phyloP scores from a whole-genome alignment of 2,113 vertebrate species.

The Vidua chalybeata region DNA sequence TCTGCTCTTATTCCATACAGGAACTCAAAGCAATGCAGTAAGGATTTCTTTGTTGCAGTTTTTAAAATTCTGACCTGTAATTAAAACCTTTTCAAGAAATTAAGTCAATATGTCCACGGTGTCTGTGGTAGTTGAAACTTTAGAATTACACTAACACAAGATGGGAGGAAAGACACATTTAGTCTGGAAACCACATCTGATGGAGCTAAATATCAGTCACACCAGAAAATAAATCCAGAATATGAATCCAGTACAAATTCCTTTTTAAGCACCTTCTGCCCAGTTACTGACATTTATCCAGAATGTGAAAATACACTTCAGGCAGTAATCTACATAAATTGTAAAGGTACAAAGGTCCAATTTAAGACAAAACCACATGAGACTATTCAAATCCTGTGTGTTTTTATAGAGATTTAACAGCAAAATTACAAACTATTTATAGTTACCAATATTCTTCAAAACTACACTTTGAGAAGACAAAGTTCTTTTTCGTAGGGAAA shows the following conservation, averaged over 20 bases:
- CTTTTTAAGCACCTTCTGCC: background rate
- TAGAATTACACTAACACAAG: accelerated
- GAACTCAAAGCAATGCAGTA: background rate
- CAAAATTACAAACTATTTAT: background rate
- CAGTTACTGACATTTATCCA: background rate
- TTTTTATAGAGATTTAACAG: background rate
- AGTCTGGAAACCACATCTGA: background rate
- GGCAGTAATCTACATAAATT: background rate
- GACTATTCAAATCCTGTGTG: background rate
- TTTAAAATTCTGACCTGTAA: background rate
- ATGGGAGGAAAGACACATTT: background rate
- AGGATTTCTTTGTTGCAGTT: background rate
- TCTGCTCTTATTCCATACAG: background rate
- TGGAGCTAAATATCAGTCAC: background rate
- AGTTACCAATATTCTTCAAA: background rate
- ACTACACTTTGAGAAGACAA: background rate
- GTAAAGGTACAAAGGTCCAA: background rate
- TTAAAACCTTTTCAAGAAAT: background rate
- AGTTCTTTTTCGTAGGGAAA: background rate
- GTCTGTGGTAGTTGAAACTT: background rate
- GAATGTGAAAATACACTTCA: background rate
- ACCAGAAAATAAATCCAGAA: background rate
- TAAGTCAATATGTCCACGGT: background rate
- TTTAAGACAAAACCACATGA: background rate
- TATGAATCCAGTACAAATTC: background rate